Base-by-base conservation (phyloP, 2,113 vertebrate species). In the Psittacula cyanocephala region DNA sequence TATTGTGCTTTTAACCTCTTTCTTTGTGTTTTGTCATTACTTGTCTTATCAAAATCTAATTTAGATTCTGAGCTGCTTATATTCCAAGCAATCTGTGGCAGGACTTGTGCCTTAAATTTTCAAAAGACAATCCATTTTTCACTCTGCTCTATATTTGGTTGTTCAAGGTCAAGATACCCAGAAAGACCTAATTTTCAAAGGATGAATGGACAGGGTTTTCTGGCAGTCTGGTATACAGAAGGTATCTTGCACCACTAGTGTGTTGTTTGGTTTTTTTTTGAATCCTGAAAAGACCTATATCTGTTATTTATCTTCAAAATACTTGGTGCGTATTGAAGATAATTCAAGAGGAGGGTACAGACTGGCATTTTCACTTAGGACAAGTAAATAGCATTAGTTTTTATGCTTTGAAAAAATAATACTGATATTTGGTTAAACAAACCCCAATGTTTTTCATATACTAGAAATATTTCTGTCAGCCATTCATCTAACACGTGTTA, bases 381-480 rank as follows among this genome's bases (percentile, higher is more conserved):
- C 25, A 88, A 72, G 75, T 57, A 79, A 75, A 25, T n/a, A 94
- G 50, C 53, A 87, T 75, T 80, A 64, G 25, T 43, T 95, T 88
- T 81, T 88, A 63, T 86, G 46, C 49, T 89, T 78, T 80, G 62
- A 78, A 81, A 88, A 94, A 82, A 89, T 83, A 88, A 60, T 81
- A 64, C 63, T 95, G 90, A 79, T 97, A 92, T 86, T 97, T 96
- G 88, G 31, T 97, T 88, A 35, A 87, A 93, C 91, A 91, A 86
- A 55, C 44, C 72, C 2, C 20, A 41, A 22, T 94, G 62, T 43
- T 97, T 97, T 98, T 88, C 47, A 43, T 96, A 95, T 60, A 77
- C 96, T 95, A 69, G 96, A 96, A 97, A 89, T 95, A 95, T 95
- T 97, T 97, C 90, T 96, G 75, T 97, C 91, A 97, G 77, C 96